phyloP scores from a whole-genome alignment of 64 coral and sea anemone species.

The Stichodactyla mertensii region DNA sequence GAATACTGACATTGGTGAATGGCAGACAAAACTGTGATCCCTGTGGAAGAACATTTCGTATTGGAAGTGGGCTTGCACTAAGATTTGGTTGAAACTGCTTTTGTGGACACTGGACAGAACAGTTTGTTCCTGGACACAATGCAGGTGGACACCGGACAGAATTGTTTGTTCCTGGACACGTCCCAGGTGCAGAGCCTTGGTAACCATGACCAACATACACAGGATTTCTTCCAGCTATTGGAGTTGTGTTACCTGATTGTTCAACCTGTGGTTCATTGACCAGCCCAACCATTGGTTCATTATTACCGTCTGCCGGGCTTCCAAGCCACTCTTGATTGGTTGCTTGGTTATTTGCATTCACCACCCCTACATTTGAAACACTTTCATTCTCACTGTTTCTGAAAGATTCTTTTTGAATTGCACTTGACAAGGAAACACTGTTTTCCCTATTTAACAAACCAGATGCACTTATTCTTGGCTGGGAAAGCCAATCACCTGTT shows the following conservation, averaged over 20 bases:
- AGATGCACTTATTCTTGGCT: no score
- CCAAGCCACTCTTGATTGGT: no score
- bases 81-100: not conserved
- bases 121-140: no score
- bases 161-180: not conserved
- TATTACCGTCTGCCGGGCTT: no score
- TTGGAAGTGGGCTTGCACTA: not conserved
- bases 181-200: not conserved
- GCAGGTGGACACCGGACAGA: not conserved
- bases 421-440: not conserved
- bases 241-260: not conserved
- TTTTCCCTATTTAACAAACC: not conserved
- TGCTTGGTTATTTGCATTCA: not conserved
- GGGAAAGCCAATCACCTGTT: not conserved
- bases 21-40: not conserved
- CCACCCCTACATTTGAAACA: not conserved
- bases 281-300: no score
- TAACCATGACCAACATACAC: not conserved
- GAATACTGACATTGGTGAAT: not conserved
- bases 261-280: not conserved
- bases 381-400: no score
- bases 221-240: not conserved
- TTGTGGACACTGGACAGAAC: not conserved
- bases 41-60: not conserved
- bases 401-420: no score